Conservation (phyloP, 2,113 vertebrate genomes). For the Chinchilla lanigera region DNA sequence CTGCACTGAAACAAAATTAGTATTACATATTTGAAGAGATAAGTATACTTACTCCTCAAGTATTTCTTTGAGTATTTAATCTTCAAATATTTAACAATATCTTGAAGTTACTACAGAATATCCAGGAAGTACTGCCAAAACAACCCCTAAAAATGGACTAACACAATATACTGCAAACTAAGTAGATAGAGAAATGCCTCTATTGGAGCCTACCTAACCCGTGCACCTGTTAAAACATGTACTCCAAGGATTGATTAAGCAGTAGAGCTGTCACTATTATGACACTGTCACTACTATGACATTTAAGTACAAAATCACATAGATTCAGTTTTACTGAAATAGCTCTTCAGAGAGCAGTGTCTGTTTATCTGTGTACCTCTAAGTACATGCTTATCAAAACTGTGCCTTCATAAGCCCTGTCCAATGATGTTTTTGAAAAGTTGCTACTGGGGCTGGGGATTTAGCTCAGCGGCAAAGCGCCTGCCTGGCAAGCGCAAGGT, state of each 20-base stretch:
- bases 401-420: neutral
- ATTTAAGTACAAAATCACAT: neutral
- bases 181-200: neutral
- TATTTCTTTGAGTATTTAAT: slow-evolving; percentile 25
- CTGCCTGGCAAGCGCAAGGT: no score
- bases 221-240: neutral
- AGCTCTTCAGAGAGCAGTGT: neutral
- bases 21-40: neutral
- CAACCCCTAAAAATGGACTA: neutral
- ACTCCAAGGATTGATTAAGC: neutral
- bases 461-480: no score
- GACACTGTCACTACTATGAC: neutral
- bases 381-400: slow-evolving; percentile 55
- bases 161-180: neutral
- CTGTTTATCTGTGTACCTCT: slow-evolving; percentile 30
- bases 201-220: neutral
- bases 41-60: neutral
- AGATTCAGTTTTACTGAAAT: slow-evolving; percentile 4
- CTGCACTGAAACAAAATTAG: neutral
- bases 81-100: neutral
- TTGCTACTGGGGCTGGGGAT: no score
- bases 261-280: neutral
- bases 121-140: neutral
- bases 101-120: neutral
- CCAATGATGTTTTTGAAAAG: slow-evolving; percentile 46